Evolutionary conservation across 1,140 invertebrate species (phyloP), one percentile per base, ranked within the genome.

Genomic region (Heliconius hermathena): DNA sequence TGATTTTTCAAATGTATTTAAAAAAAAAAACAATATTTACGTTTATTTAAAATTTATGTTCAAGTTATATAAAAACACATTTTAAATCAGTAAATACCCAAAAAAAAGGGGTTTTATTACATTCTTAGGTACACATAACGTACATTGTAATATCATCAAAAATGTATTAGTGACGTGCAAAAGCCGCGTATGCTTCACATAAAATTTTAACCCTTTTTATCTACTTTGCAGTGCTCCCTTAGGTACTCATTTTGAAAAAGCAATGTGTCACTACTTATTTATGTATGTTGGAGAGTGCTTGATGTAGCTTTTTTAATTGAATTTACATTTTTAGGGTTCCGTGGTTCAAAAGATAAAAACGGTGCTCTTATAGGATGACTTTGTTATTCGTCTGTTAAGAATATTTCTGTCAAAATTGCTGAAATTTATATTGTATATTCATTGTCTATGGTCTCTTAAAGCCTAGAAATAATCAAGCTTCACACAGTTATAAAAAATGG

Each of bases 181-280:
- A 66, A 66, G 60, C 60, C 60, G 60, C 22, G 60, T 66, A 29
- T 66, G 26, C 60, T 66, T 66, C 60, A 5, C 60, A 18, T 66
- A 66, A 66, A 66, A 66, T 66, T 66, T 66, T 29, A 66, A 29
- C 60, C 60, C 60, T 66, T 66, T 66, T 66, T 66, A 66, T 66
- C 26, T 60, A n/a, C 60, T 66, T 66, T 13, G 26, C 13, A 29
- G 26, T 16, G 26, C 22, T 29, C 60, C 60, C 22, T 29, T 29
- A 29, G 13, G 60, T n/a, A 66, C 60, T 66, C 16, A 66, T 18
- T 66, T 66, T 66, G 60, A 66, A 66, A 66, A 66, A 66, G 11
- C 22, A 66, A 66, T 13, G 13, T 66, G 60, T 29, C 1, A 57
- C 60, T 29, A 29, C 26, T 66, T 16, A 66, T 66, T 66, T 66